Evolutionary conservation across 2,113 vertebrate species (phyloP), one percentile per base, ranked within the genome.

Genomic region (Sinocyclocheilus rhinocerous): DNA sequence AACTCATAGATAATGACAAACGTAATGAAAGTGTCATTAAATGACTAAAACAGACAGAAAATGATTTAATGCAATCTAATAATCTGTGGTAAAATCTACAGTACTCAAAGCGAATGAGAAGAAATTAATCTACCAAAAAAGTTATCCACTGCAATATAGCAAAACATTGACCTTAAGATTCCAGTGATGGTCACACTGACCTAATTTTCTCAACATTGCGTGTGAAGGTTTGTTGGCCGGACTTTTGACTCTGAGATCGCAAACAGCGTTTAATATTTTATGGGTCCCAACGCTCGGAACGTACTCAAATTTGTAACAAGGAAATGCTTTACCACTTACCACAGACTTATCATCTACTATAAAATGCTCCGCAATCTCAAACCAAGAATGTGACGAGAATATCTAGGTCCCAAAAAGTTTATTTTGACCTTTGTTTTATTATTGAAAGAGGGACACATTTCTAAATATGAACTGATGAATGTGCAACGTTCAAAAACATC

Each of bases 221-320:
- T 94, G 94, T 93, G 91, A 95, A 95, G 92, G 89, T 91, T 90
- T 84, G 63, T 84, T 89, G 91, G 92, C 91, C 89, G 76, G 83
- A 75, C 88, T 85, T 55, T 55, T 87, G 86, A 90, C 84, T 86
- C 88, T 91, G 84, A 91, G 91, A 94, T 95, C 92, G 91, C 90
- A 93, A 93, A 90, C 87, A 87, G 88, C 65, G 89, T 91, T 95
- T 65, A 94, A 94, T 94, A 92, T 93, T 94, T 92, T 39, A 95
- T 92, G 55, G 48, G 48, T 92, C 90, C 89, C 92, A 90, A 78
- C 90, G 90, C 91, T 57, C 84, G 52, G 20, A 88, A 83, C 67
- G 67, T 57, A 90, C 88, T 57, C 86, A 90, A 87, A 90, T 89
- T 90, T 89, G 87, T 88, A 89, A 90, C 84, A 89, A 91, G 89